A percentile compares a stretch with the other conserved stretches of the same genome.
Evolutionary conservation across 2,113 vertebrate species (phyloP).

Genomic region (Tauraco erythrolophus): DNA sequence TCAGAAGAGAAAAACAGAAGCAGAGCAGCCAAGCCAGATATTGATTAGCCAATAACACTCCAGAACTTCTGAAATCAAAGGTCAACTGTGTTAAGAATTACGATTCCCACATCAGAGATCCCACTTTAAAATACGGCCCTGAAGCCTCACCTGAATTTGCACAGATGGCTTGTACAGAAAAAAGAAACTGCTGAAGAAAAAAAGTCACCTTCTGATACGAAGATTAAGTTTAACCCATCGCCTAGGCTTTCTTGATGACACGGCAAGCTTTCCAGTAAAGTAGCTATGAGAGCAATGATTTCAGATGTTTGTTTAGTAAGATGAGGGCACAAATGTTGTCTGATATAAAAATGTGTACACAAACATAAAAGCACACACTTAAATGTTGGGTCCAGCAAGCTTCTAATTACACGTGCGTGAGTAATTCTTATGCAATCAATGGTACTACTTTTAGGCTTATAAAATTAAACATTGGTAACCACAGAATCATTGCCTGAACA

Average conservation of each 20-base stretch:
- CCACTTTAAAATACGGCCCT: background rate
- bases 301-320: background rate
- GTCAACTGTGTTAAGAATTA: conserved; percentile 4
- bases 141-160: background rate
- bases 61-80: background rate
- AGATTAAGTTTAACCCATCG: background rate
- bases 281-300: background rate
- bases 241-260: background rate
- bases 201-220: background rate
- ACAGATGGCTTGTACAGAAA: background rate
- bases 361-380: background rate
- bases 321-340: background rate
- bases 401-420: background rate
- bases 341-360: background rate
- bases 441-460: background rate
- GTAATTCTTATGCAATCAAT: conserved; percentile 26
- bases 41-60: conserved; percentile 8
- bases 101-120: background rate
- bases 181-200: background rate
- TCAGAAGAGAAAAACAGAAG: conserved; percentile 10
- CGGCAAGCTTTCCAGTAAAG: background rate
- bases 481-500: background rate
- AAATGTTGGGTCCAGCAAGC: background rate
- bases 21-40: background rate
- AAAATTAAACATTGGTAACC: background rate